phyloP scores from a whole-genome alignment of 2,888 invertebrate species.

The Tipula confusa region DNA sequence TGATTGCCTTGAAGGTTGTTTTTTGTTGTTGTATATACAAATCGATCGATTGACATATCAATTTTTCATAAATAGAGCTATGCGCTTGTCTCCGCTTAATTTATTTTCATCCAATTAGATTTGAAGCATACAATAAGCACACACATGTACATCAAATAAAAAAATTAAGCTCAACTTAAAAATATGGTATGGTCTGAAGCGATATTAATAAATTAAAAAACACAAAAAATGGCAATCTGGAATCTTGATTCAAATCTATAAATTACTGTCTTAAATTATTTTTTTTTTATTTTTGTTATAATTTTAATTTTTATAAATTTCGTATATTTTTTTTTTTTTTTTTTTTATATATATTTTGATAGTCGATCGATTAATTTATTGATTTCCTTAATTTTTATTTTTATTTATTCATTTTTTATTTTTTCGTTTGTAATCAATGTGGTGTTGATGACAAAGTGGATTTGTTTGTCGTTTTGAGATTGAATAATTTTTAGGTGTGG shows the following conservation, averaged over 20 bases:
- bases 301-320: constrained; percentile 15
- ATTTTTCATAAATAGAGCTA: background rate
- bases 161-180: background rate
- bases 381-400: background rate
- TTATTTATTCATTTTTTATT: too few relatives aligned
- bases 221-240: constrained; percentile 3
- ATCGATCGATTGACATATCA: background rate
- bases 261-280: background rate
- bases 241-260: constrained; percentile 25
- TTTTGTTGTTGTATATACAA: background rate
- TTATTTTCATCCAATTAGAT: constrained; percentile 12
- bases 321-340: background rate
- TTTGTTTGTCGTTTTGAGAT: constrained; percentile 34
- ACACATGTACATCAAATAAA: background rate
- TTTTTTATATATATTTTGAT: background rate
- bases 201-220: background rate
- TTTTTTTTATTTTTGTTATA: background rate
- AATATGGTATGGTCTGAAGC: background rate
- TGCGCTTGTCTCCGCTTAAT: background rate
- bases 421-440: background rate
- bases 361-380: constrained; percentile 20
- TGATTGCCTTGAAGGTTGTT: background rate
- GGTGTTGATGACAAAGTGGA: constrained; percentile 33
- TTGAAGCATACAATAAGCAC: background rate
- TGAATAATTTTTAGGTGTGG: constrained; percentile 28